phyloP scores from a whole-genome alignment of 2,797 vertebrate genomes.

The Clarias laeviceps region DNA sequence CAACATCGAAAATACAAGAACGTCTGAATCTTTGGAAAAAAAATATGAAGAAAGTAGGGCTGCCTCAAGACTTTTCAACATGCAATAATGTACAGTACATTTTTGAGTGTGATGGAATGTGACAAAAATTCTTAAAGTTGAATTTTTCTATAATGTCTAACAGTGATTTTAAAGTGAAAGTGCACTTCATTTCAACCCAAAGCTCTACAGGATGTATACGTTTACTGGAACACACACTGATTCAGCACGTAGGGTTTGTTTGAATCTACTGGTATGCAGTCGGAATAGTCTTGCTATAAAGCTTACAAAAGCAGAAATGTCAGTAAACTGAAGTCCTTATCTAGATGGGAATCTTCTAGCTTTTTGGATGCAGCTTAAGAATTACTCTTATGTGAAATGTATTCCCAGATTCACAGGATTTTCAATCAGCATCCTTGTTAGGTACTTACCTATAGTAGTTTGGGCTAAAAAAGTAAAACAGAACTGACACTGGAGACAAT shows the following conservation, averaged over 20 bases:
- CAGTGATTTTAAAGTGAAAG: background rate
- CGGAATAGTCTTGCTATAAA: background rate
- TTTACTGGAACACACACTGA: background rate
- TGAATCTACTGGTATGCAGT: background rate
- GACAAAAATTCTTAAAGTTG: background rate
- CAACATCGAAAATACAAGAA: too few relatives aligned
- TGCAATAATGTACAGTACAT: background rate
- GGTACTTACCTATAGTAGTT: background rate
- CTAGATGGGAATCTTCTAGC: background rate
- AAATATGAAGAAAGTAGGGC: too few relatives aligned
- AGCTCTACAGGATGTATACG: background rate
- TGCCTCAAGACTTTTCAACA: background rate
- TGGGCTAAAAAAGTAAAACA: background rate
- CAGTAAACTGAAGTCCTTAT: background rate
- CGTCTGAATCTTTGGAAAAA: too few relatives aligned
- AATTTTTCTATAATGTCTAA: background rate
- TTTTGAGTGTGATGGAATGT: background rate
- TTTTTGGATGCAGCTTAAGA: background rate
- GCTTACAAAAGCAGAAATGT: background rate
- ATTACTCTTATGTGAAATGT: background rate
- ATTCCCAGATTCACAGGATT: background rate
- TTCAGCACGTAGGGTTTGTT: background rate
- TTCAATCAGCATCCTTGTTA: background rate
- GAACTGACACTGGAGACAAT: background rate
- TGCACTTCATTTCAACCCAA: constrained; percentile 4